Conservation (phyloP, 1,140 invertebrate species). For the Lethrus apterus region DNA sequence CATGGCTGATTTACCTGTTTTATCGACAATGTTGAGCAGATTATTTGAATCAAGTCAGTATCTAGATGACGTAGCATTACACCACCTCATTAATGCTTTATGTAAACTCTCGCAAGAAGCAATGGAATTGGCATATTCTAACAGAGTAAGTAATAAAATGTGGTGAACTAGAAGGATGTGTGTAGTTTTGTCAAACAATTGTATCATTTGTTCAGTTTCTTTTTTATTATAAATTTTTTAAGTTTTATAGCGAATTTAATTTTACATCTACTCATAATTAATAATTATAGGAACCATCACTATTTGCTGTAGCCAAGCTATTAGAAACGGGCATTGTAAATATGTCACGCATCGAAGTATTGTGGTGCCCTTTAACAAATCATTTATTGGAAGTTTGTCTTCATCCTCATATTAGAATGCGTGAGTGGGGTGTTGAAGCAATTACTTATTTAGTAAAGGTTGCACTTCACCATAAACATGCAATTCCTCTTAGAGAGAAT, state of each 20-base stretch:
- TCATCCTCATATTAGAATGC: slow-evolving; percentile 90
- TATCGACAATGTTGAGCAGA: slow-evolving; percentile 86
- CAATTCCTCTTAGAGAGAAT: slow-evolving; percentile 75
- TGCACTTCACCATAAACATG: slow-evolving; percentile 82
- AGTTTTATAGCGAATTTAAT: no score
- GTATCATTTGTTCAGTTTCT: no score
- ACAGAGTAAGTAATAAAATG: slow-evolving; percentile 58
- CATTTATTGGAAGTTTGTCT: slow-evolving; percentile 94
- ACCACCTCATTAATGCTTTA: slow-evolving; percentile 93
- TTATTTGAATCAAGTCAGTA: slow-evolving; percentile 93
- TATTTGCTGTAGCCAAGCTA: slow-evolving; percentile 96
- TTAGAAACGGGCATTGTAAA: slow-evolving; percentile 95
- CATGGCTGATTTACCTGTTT: slow-evolving; percentile 89
- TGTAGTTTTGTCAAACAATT: no score
- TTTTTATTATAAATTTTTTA: slow-evolving; percentile 28
- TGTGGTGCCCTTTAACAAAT: slow-evolving; percentile 95
- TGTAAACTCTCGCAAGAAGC: slow-evolving; percentile 95
- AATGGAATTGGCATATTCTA: slow-evolving; percentile 94
- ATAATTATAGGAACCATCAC: slow-evolving; percentile 72
- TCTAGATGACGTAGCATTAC: slow-evolving; percentile 88
- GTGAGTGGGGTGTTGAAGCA: slow-evolving; percentile 96
- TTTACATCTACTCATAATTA: no score
- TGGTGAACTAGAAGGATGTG: no score
- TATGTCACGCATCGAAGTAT: slow-evolving; percentile 83
- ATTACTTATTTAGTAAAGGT: slow-evolving; percentile 91